These are phyloP conservation scores for Heteromormyrus szaboi DNA, from an alignment of 2,797 vertebrate species.

Conservation along the genomic window DNA sequence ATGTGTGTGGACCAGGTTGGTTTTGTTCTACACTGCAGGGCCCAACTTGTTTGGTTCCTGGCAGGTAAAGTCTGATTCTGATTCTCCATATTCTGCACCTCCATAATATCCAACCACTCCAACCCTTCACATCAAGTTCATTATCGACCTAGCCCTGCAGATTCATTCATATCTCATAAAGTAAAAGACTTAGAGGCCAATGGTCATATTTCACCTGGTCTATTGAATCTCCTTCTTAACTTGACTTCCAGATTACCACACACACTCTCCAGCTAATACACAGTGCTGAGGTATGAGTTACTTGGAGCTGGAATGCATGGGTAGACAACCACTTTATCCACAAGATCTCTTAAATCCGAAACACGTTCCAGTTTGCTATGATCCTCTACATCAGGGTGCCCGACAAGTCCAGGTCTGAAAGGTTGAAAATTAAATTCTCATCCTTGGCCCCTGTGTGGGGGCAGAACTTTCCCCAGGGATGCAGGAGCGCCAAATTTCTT, in stretches of 20 bases:
- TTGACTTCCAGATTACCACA: background rate
- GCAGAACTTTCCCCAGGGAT: background rate
- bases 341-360: background rate
- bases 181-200: background rate
- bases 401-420: background rate
- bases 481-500: background rate
- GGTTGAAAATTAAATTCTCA: constrained; percentile 3
- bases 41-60: background rate
- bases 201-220: background rate
- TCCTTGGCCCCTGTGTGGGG: background rate
- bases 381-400: background rate
- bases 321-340: background rate
- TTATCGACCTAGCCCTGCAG: background rate
- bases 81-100: background rate
- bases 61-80: background rate
- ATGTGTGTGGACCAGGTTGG: background rate
- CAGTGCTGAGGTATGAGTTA: background rate
- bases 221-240: background rate
- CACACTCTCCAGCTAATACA: background rate
- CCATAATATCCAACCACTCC: background rate
- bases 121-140: background rate
- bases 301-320: background rate
- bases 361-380: background rate
- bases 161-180: background rate
- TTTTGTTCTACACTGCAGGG: background rate